Evolutionary conservation across 2,888 invertebrate species (phyloP).

Genomic region (Lasioglossum figueresi): DNA sequence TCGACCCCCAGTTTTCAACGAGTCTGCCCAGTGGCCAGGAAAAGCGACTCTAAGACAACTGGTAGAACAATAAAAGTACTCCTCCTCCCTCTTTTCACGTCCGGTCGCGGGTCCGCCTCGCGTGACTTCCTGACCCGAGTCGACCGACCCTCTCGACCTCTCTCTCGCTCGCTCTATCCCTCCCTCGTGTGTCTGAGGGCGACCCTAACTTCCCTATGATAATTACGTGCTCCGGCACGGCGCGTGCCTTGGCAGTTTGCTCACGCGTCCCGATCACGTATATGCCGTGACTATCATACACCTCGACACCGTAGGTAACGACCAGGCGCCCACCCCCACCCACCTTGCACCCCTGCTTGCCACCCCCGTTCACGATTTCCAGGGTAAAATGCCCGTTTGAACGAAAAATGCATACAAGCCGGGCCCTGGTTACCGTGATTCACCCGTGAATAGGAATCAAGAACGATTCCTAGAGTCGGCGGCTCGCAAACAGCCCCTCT

Average conservation of each 20-base stretch:
- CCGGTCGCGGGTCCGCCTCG: slow-evolving; percentile 71
- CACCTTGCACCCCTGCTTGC: not conserved
- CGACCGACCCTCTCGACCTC: slow-evolving; percentile 59
- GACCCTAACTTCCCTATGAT: slow-evolving; percentile 76
- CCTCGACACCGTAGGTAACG: slow-evolving; percentile 75
- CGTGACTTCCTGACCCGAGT: slow-evolving; percentile 80
- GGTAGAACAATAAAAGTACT: slow-evolving; percentile 71
- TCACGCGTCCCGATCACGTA: slow-evolving; percentile 75
- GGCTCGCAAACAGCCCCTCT: not conserved
- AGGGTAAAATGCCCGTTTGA: slow-evolving; percentile 42
- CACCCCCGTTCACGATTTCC: slow-evolving; percentile 31
- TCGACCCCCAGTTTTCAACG: slow-evolving; percentile 61
- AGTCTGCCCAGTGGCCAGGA: slow-evolving; percentile 70
- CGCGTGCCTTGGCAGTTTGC: slow-evolving; percentile 79
- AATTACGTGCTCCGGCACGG: slow-evolving; percentile 80
- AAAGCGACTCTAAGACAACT: slow-evolving; percentile 74
- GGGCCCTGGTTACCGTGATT: slow-evolving; percentile 47
- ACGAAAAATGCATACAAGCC: slow-evolving; percentile 50
- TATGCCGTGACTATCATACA: slow-evolving; percentile 77
- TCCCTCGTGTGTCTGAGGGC: slow-evolving; percentile 50
- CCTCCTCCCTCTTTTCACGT: slow-evolving; percentile 57
- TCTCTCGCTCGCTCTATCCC: slow-evolving; percentile 30
- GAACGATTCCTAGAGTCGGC: not conserved
- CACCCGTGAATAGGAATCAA: not conserved
- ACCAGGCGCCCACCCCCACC: slow-evolving; percentile 58